Evolutionary conservation across 2,888 invertebrate species (phyloP), one percentile per base, ranked within the genome.

Genomic region (Oxyscelio sp.): DNA sequence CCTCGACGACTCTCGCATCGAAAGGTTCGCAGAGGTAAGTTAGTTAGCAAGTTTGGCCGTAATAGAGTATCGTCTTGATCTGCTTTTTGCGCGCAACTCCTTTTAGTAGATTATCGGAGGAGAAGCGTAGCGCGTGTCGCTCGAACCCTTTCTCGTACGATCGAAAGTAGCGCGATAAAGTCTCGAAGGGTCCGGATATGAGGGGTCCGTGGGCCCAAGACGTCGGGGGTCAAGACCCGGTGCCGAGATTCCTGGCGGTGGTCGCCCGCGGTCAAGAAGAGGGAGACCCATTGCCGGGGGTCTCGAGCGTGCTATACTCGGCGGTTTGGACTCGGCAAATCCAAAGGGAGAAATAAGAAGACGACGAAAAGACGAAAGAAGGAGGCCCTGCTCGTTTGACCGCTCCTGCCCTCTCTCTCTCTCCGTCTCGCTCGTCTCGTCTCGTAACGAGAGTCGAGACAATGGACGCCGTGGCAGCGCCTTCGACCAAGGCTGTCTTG

Each of bases 401-500:
- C 83, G 83, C 74, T 74, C 52, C 78, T 73, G 77, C 77, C 73
- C 48, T 38, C 54, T 17, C 61, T 6, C 13, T 2, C 40, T n/a
- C 45, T 43, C 50, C 58, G 59, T 77, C 71, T 61, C 50, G 66
- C 73, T 83, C 73, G 77, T 83, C 80, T 85, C 83, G 68, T 82
- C 88, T 86, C 85, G 86, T 87, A 88, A 88, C 83, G 77, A 86
- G 86, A 83, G 63, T 74, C 78, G 74, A 92, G 92, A 93, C 93
- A 93, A 93, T 93, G 92, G 92, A 92, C 92, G 92, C 91, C 91
- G 88, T 91, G 90, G 86, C 91, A 88, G 90, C 89, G 91, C 91
- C 91, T 92, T 92, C 89, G 89, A 89, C 92, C 92, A 92, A 92
- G 92, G 92, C 91, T 92, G 90, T 89, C 88, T 86, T 77, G 83